phyloP scores from a whole-genome alignment of 2,888 invertebrate genomes.

The Drosophila pseudotalamancana region DNA sequence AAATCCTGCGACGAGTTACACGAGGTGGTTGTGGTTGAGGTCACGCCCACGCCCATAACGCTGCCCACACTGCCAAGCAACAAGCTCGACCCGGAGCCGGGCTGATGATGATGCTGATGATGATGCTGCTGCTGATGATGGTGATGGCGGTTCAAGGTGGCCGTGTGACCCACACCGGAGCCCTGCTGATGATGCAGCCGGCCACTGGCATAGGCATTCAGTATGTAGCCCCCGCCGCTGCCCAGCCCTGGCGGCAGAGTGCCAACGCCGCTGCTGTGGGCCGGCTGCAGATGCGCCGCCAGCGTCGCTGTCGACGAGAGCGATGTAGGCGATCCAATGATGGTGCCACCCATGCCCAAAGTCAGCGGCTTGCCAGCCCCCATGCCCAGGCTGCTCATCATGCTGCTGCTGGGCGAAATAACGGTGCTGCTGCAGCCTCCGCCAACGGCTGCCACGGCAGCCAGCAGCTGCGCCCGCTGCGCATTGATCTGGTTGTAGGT shows the following conservation, averaged over 20 bases:
- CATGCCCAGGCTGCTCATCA: conserved; percentile 54
- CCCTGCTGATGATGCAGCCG: conserved; percentile 65
- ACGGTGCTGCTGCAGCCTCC: conserved; percentile 70
- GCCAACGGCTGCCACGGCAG: conserved; percentile 77
- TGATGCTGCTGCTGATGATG: conserved; percentile 64
- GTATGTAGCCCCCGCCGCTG: conserved; percentile 79
- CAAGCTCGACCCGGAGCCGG: conserved; percentile 74
- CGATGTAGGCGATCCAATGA: conserved; percentile 82
- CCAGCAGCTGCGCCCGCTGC: conserved; percentile 81
- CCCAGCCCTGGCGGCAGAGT: conserved; percentile 81
- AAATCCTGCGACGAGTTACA: conserved; percentile 83
- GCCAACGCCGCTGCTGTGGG: conserved; percentile 71
- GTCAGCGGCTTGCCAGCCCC: conserved; percentile 45
- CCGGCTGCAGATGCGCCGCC: conserved; percentile 63
- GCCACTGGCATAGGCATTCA: conserved; percentile 69
- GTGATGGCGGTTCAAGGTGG: conserved; percentile 70
- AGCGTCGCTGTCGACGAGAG: conserved; percentile 79
- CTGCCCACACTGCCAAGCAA: conserved; percentile 73
- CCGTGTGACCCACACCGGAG: conserved; percentile 49
- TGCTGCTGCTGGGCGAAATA: conserved; percentile 67
- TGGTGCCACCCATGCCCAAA: conserved; percentile 60
- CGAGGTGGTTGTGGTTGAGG: conserved; percentile 78
- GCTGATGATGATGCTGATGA: conserved; percentile 56
- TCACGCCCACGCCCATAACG: conserved; percentile 60
- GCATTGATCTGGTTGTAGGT: conserved; percentile 83